Percentiles rank a stretch among this genome's conserved stretches.
These are phyloP conservation scores for Tragulus kanchil DNA, from an alignment of 2,113 vertebrate species.

Conservation along the genomic window DNA sequence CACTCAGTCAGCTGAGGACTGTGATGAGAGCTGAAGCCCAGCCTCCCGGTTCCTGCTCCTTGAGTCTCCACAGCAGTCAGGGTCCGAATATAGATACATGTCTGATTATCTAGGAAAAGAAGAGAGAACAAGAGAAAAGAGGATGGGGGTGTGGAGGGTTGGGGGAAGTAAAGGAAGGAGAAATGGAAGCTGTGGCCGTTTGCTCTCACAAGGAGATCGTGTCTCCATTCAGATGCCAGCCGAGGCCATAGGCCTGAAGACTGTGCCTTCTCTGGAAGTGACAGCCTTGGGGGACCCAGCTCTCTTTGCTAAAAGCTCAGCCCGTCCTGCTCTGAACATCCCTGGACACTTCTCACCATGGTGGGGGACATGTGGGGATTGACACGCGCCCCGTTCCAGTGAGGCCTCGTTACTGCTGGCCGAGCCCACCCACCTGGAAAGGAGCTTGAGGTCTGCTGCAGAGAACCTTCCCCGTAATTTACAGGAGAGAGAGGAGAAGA, in stretches of 20 bases:
- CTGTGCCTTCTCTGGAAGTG: neutral
- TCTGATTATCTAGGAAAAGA: neutral
- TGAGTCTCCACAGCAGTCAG: neutral
- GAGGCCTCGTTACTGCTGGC: neutral
- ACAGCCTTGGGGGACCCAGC: neutral
- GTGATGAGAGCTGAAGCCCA: neutral
- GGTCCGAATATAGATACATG: neutral
- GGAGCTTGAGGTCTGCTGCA: neutral
- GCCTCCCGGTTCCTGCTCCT: neutral
- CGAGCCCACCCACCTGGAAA: neutral
- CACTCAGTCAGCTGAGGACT: neutral
- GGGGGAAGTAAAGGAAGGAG: neutral
- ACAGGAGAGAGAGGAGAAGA: neutral
- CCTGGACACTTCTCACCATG: neutral
- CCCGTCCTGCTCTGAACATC: neutral
- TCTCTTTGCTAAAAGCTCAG: neutral
- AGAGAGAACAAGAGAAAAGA: neutral
- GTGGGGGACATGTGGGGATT: too few species aligned
- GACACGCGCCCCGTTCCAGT: too few species aligned
- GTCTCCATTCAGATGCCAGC: neutral
- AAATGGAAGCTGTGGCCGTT: neutral
- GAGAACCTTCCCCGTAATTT: neutral
- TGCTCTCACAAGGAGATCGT: neutral
- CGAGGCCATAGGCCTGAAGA: neutral
- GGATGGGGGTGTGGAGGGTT: too few species aligned